These are phyloP conservation scores for Mus minutoides DNA, from an alignment of 2,797 vertebrate species.

Conservation along the genomic window DNA sequence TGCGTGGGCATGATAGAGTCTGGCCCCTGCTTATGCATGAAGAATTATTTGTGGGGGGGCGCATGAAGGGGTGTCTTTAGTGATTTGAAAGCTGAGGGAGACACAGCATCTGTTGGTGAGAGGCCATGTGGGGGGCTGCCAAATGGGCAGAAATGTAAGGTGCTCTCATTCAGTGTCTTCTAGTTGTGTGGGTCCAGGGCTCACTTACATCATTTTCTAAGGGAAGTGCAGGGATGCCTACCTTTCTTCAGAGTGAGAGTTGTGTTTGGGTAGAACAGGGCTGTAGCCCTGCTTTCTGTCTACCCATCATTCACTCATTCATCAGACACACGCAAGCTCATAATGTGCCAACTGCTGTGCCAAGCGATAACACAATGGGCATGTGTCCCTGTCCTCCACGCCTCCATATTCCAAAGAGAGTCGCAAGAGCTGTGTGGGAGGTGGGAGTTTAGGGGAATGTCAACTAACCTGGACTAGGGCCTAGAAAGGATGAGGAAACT, in stretches of 20 bases:
- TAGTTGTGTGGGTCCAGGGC: background rate
- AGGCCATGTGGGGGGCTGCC: background rate
- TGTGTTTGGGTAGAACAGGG: background rate
- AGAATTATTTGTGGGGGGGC: background rate
- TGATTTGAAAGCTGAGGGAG: background rate
- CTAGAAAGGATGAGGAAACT: background rate
- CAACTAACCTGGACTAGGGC: no score
- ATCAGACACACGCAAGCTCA: background rate
- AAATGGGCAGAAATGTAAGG: background rate
- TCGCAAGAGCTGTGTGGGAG: background rate
- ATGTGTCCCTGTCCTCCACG: background rate
- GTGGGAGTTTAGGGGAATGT: background rate
- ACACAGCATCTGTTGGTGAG: fast-evolving
- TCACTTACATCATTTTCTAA: background rate
- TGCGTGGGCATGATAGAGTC: background rate
- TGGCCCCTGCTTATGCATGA: background rate
- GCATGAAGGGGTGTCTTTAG: background rate
- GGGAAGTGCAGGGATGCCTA: no score
- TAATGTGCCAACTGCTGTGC: background rate
- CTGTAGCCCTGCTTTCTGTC: background rate
- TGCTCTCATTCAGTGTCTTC: background rate
- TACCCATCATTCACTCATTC: no score
- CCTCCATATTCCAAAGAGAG: background rate
- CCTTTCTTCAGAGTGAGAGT: background rate
- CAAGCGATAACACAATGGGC: background rate